A percentile compares a stretch with the other conserved stretches of the same genome.
These are phyloP conservation scores for Trichonephila clavata DNA, from an alignment of 1,140 invertebrate species.

Conservation along the genomic window DNA sequence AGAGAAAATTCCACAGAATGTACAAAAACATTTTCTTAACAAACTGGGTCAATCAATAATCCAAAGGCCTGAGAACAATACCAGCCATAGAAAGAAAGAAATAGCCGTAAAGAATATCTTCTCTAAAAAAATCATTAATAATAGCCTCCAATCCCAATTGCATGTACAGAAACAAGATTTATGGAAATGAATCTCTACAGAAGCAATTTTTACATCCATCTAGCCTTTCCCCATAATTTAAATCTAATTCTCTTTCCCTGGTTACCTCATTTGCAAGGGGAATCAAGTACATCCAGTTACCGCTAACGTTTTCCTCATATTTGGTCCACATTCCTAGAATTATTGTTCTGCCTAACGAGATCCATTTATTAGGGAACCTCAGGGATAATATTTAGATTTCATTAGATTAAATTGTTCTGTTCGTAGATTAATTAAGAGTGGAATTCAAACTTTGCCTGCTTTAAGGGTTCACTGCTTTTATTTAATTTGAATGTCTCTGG, in stretches of 20 bases:
- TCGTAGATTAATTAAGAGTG: slow-evolving; percentile 1
- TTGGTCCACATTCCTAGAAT: slow-evolving; percentile 11
- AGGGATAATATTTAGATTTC: neutral
- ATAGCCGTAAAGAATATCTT: neutral
- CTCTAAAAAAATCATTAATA: slow-evolving; percentile 6
- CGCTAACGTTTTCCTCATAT: neutral
- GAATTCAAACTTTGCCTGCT: neutral
- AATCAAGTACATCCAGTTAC: neutral
- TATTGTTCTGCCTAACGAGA: slow-evolving; percentile 11
- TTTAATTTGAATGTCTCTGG: neutral
- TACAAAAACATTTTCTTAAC: neutral
- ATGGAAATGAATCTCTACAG: neutral
- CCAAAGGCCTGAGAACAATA: neutral
- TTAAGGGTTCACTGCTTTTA: neutral
- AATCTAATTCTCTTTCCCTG: slow-evolving; percentile 9
- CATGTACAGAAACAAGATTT: neutral
- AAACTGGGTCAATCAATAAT: slow-evolving; percentile 28
- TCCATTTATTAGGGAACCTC: neutral
- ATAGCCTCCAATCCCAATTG: neutral
- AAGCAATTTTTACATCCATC: neutral
- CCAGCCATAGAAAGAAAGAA: neutral
- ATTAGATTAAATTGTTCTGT: slow-evolving; percentile 29
- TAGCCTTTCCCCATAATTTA: neutral
- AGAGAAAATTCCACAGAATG: neutral
- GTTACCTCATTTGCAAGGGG: slow-evolving; percentile 2